These are phyloP conservation scores for Pterostichus madidus DNA, from an alignment of 2,888 invertebrate species.

Conservation along the genomic window DNA sequence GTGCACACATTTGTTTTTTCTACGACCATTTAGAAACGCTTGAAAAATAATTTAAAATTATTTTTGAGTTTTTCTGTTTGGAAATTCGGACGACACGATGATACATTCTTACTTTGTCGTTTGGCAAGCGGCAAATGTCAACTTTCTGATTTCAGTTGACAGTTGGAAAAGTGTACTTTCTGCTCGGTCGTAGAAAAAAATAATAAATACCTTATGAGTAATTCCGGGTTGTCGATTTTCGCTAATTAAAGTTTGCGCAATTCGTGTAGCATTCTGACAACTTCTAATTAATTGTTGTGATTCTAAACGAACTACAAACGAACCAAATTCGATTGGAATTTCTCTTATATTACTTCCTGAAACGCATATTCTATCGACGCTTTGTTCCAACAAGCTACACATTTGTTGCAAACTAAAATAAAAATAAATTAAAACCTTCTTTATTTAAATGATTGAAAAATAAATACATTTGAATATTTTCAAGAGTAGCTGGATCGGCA, in stretches of 20 bases:
- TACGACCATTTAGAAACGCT: too few relatives aligned
- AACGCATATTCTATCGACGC: constrained; percentile 86
- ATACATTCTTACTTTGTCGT: too few relatives aligned
- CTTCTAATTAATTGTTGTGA: constrained; percentile 76
- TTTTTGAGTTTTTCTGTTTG: too few relatives aligned
- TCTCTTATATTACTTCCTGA: constrained; percentile 74
- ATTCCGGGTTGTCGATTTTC: constrained; percentile 75
- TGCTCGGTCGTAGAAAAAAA: too few relatives aligned
- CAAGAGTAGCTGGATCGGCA: constrained; percentile 88
- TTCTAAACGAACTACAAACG: constrained; percentile 76
- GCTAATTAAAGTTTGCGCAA: constrained; percentile 74
- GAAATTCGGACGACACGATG: too few relatives aligned
- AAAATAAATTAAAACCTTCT: constrained; percentile 12
- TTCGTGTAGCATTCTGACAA: constrained; percentile 76
- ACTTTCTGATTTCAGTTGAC: too few relatives aligned
- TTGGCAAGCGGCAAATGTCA: too few relatives aligned
- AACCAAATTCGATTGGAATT: constrained; percentile 74
- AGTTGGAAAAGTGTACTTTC: too few relatives aligned
- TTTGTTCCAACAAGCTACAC: constrained; percentile 87
- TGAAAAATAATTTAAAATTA: too few relatives aligned
- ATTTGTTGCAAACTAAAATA: constrained; percentile 86
- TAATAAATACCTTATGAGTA: constrained; percentile 75
- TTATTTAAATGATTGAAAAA: constrained; percentile 66
- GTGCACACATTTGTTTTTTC: too few relatives aligned
- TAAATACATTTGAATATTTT: constrained; percentile 84